Base-by-base conservation (phyloP, 2,797 vertebrate species). In the Acanthis flammea region DNA sequence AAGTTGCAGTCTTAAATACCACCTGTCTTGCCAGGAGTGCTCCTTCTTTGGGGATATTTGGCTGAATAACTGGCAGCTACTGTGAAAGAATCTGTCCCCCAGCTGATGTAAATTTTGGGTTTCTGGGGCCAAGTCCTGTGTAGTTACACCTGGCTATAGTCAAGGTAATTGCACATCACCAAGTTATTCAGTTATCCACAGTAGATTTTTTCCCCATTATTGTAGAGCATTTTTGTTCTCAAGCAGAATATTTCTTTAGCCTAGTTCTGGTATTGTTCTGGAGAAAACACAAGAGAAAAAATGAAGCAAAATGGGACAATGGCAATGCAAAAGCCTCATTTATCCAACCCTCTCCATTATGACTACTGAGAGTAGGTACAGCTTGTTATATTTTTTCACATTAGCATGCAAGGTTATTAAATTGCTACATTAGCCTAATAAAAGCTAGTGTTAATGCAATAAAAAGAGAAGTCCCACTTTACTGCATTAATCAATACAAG, bases 391-490 rank as follows among this genome's bases (percentile, higher is more conserved):
- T 84, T 92, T 88, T 63, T 72, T 93, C 89, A 70, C 72, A 75
- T 93, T 93, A 94, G 35, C 68, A 77, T 89, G 31, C 48, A 88
- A 89, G 86, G 60, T 91, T 95, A 97, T 95, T 94, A 96, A 94
- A 91, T 81, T 74, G 75, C 61, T 95, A 55, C 74, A 84, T 91
- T 92, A 92, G 82, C 48, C 57, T 83, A 94, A 93, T 94, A 82
- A 96, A 95, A 92, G 41, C 51, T 51, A 70, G 68, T 79, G 86
- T 67, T 94, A 95, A 95, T 86, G 73, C 61, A 90, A 86, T 86
- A 78, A 93, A 95, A 81, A 27, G 44, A 82, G 25, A 84, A 92
- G 45, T 51, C 30, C 15, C 66, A 58, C 41, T 86, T 94, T 47
- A 88, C 47, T 63, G 53, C 80, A 75, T 77, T 91, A 66, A 92